Evolutionary conservation across 1,140 invertebrate genomes (phyloP).

Genomic region (Drosophila grimshawi): DNA sequence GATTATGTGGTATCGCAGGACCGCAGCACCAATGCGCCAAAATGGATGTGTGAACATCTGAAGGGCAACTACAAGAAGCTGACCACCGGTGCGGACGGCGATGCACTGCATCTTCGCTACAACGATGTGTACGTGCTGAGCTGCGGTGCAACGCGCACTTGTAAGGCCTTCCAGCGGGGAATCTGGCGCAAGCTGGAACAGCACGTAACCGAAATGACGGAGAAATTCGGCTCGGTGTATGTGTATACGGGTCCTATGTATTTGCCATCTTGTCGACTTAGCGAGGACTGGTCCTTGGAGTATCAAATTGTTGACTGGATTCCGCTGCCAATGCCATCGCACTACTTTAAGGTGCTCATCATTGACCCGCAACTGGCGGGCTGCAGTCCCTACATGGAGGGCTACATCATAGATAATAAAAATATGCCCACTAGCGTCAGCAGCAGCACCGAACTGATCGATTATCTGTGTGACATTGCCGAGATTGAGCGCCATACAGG

Average conservation of each 20-base stretch:
- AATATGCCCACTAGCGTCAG: not conserved
- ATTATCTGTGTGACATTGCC: slow-evolving; percentile 35
- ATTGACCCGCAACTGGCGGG: slow-evolving; percentile 32
- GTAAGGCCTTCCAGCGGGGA: slow-evolving; percentile 50
- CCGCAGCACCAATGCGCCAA: slow-evolving; percentile 38
- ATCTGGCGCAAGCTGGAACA: slow-evolving; percentile 58
- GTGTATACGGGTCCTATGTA: slow-evolving; percentile 64
- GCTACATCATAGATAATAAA: slow-evolving; percentile 59
- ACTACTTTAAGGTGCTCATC: slow-evolving; percentile 66
- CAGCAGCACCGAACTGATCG: slow-evolving; percentile 17
- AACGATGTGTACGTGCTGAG: slow-evolving; percentile 67
- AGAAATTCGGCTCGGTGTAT: slow-evolving; percentile 57
- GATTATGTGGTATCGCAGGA: slow-evolving; percentile 69
- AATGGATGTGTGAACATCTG: slow-evolving; percentile 70
- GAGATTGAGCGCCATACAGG: slow-evolving; percentile 61
- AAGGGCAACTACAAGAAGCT: slow-evolving; percentile 40
- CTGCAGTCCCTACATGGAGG: slow-evolving; percentile 46
- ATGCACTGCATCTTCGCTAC: slow-evolving; percentile 51
- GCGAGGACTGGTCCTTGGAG: slow-evolving; percentile 45
- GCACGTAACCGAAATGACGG: slow-evolving; percentile 31
- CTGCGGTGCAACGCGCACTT: slow-evolving; percentile 35
- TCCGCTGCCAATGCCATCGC: slow-evolving; percentile 50
- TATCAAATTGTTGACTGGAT: slow-evolving; percentile 50
- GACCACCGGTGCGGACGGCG: slow-evolving; percentile 9
- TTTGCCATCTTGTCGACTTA: slow-evolving; percentile 15